Percentiles rank a stretch among this genome's conserved stretches.
Evolutionary conservation across 1,140 invertebrate genomes (phyloP).

Genomic region (Coelopa frigida): DNA sequence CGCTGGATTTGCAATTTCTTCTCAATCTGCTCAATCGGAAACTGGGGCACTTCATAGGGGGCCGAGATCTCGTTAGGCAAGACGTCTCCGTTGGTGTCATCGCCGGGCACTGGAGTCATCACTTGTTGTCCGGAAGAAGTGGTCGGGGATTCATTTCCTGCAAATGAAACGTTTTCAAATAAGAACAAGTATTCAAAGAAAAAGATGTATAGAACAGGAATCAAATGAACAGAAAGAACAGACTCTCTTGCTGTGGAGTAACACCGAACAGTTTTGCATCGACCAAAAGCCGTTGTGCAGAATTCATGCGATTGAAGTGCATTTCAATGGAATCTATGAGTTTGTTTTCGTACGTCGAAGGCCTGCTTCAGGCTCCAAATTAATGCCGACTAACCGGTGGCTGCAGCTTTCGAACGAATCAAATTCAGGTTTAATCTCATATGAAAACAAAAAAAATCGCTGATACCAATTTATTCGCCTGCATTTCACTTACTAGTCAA

Average conservation of each 20-base stretch:
- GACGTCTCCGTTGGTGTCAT: constrained; percentile 27
- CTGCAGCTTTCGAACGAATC: too few relatives aligned
- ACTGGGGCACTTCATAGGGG: constrained; percentile 91
- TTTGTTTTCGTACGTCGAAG: too few relatives aligned
- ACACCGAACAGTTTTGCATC: constrained; percentile 26
- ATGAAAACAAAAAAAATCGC: too few relatives aligned
- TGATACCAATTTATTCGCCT: too few relatives aligned
- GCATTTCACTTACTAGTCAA: too few relatives aligned
- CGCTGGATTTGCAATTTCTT: constrained; percentile 85
- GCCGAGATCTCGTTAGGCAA: constrained; percentile 84
- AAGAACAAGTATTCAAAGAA: background rate
- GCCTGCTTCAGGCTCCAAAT: too few relatives aligned
- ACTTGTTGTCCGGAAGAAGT: background rate
- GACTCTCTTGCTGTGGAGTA: background rate
- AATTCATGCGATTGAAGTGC: constrained; percentile 39
- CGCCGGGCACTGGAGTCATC: constrained; percentile 12
- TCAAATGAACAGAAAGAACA: background rate
- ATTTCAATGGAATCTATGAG: constrained; percentile 15
- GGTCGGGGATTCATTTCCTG: constrained; percentile 11
- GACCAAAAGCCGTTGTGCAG: constrained; percentile 23
- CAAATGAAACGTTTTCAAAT: too few relatives aligned
- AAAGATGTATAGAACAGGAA: background rate
- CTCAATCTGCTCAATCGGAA: constrained; percentile 94
- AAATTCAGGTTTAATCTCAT: too few relatives aligned
- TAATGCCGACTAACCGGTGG: too few relatives aligned